Evolutionary conservation across 1,140 invertebrate species (phyloP), one percentile per base, ranked within the genome.

Genomic region (Antheraea pernyi): DNA sequence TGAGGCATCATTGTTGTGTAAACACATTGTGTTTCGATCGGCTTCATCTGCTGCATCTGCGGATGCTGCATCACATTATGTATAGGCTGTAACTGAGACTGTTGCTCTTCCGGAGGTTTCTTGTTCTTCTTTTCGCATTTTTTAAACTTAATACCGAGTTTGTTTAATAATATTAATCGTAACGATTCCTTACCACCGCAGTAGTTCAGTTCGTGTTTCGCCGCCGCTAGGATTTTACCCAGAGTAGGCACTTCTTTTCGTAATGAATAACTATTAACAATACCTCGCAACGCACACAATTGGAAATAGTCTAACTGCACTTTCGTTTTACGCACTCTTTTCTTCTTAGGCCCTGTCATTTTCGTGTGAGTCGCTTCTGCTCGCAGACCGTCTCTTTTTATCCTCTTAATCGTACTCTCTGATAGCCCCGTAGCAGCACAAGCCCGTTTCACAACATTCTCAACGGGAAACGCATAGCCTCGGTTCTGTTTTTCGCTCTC

Each of bases 61-160:
- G 77, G 80, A 39, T 88, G 88, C 1, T 74, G 72, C 81, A 91
- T 87, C 4, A 87, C 73, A 58, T 80, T 75, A 18, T 73, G 78
- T 65, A 82, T 65, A 36, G 67, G 73, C 0, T 62, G 74, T 10
- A 42, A 30, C 19, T 65, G 64, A 19, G 30, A 22, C 5, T 37
- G 62, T 37, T 39, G 73, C 68, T 81, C 77, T 61, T 89, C 86
- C 0, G 82, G 81, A 4, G 85, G 85, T 64, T 88, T 90, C 48
- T 87, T 88, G 73, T 88, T 89, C 68, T 91, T 91, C 78, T 90
- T 91, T 70, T 91, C 89, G 22, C 88, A 90, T 67, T 91, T 91
- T 73, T 91, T 91, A 79, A 91, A 91, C 70, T 91, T 91, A 76
- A 91, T 91, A 69, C 89, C 89, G 58, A 91, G 71, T 68, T 91